Percentiles rank a stretch among this genome's conserved stretches.
These are phyloP conservation scores for Tadarida brasiliensis DNA, from an alignment of 2,797 vertebrate species.

Conservation along the genomic window DNA sequence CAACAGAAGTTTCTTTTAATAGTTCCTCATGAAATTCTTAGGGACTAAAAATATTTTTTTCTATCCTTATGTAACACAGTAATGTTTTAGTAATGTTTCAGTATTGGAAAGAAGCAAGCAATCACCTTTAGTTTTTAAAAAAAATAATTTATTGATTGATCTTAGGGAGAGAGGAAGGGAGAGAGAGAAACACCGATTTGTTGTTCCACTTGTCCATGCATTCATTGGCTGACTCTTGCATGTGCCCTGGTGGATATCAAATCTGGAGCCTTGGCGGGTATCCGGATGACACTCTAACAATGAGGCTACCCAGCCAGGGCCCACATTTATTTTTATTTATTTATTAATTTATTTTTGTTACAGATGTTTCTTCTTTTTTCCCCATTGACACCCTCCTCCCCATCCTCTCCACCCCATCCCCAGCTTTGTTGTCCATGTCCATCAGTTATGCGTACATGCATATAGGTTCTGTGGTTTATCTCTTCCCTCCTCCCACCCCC, in stretches of 20 bases:
- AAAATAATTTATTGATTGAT: not conserved
- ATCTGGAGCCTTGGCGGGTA: accelerated
- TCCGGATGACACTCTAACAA: not conserved
- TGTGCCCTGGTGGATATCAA: not conserved
- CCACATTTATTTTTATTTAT: too few species aligned
- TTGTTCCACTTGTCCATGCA: not conserved
- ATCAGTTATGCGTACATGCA: too few species aligned
- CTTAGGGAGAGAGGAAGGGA: not conserved
- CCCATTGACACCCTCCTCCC: too few species aligned
- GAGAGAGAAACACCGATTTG: not conserved
- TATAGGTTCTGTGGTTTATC: too few species aligned
- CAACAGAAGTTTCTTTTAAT: not conserved
- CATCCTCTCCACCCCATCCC: too few species aligned
- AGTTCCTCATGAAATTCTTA: not conserved
- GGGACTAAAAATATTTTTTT: not conserved
- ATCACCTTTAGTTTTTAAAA: not conserved
- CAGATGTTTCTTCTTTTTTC: too few species aligned
- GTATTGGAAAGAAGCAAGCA: not conserved
- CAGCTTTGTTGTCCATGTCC: too few species aligned
- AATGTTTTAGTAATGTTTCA: not conserved
- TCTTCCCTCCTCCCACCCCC: too few species aligned
- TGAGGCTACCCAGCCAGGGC: too few species aligned
- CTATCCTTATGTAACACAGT: not conserved
- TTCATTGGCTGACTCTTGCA: not conserved
- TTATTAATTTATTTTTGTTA: too few species aligned